Evolutionary conservation across 2,113 vertebrate species (phyloP), one percentile per base, ranked within the genome.

Genomic region (Semnornis frantzii): DNA sequence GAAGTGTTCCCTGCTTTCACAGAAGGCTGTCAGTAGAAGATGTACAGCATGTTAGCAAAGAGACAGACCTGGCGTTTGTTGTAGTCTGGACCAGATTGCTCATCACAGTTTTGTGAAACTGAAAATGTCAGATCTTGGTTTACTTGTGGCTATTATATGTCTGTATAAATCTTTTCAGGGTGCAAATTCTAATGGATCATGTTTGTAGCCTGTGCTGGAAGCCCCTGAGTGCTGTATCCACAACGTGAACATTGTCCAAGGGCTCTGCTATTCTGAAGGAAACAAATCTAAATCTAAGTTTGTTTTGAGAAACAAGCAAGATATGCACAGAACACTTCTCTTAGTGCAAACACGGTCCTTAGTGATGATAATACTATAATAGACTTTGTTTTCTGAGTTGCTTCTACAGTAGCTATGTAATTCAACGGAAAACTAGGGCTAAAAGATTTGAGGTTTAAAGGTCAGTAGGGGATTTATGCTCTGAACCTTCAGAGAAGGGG

Each of bases 121-220:
- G 31, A 93, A 95, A 96, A 97, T 97, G 83, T 95, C 91, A 96
- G 64, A 90, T 96, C 73, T 94, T 13, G 1, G 37, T 92, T 96
- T 95, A 96, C 79, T 76, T 96, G 79, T 94, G 74, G 31, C 92
- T 73, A 71, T 94, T 94, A 79, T 42, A 89, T 27, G 59, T 92
- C 89, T 96, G 83, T 91, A 94, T 72, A 96, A 97, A 96, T 97
- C 94, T 90, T 96, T 94, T 90, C 71, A 85, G 57, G 72, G 33
- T 60, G 73, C 75, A 96, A 91, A 89, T 88, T 94, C 63, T 95
- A 84, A 70, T 66, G 86, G 55, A 79, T 92, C 46, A 37, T 72
- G 8, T 92, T 94, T 88, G 34, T 48, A 89, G 24, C 21, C 64
- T 91, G 12, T 62, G 46, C 18, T 66, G 65, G 57, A 85, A 87